Conservation (phyloP, 1,140 invertebrate genomes). For the Bombus fervidus region DNA sequence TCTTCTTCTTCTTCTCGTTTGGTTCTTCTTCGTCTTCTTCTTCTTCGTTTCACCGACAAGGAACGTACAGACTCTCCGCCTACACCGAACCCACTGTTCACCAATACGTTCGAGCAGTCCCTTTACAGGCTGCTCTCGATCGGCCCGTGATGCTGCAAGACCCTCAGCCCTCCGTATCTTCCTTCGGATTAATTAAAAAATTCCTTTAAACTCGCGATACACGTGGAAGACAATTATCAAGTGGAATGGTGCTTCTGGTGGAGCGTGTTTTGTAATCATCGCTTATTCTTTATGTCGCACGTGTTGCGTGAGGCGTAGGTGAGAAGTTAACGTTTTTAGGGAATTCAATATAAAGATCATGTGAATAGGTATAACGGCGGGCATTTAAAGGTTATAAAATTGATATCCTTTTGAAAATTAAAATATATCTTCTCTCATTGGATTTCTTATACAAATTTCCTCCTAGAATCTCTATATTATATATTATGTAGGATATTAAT, state of each 20-base stretch:
- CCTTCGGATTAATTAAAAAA: conserved; percentile 52
- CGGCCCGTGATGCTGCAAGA: conserved; percentile 51
- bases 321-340: neutral
- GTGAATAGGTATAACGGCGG: neutral
- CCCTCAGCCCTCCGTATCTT: conserved; percentile 21
- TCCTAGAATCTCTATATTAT: neutral
- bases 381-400: neutral
- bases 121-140: conserved; percentile 29
- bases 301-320: neutral
- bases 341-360: neutral
- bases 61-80: conserved; percentile 41
- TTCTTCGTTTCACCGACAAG: conserved; percentile 58
- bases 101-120: conserved; percentile 33
- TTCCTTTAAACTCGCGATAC: conserved; percentile 44
- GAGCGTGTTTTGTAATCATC: neutral
- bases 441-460: neutral
- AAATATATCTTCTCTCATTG: neutral
- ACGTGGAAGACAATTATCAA: conserved; percentile 26
- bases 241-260: neutral
- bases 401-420: neutral
- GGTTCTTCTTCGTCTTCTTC: conserved; percentile 52
- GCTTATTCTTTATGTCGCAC: neutral
- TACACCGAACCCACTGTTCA: conserved; percentile 52
- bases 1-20: neutral
- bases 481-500: neutral